Percentiles rank a stretch among this genome's conserved stretches.
Evolutionary conservation across 2,797 vertebrate species (phyloP).

Genomic region (Anguilla anguilla): DNA sequence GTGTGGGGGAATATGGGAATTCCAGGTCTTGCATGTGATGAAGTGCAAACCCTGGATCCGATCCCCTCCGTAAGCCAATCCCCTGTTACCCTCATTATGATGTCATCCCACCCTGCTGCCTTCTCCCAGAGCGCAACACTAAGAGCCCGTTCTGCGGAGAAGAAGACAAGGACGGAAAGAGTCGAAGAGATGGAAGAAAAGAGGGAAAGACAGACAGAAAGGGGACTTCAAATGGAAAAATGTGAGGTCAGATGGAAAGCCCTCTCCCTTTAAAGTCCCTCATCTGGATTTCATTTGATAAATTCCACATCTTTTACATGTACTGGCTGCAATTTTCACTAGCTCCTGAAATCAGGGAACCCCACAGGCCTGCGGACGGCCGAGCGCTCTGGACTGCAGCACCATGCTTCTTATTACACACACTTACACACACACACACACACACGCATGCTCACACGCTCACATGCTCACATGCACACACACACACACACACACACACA

Average conservation of each 20-base stretch:
- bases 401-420: slow-evolving; percentile 50
- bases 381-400: slow-evolving; percentile 42
- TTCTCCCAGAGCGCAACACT: not conserved
- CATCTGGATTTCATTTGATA: slow-evolving; percentile 78
- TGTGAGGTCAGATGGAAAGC: slow-evolving; percentile 67
- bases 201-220: slow-evolving; percentile 51
- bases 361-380: slow-evolving; percentile 40
- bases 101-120: not conserved
- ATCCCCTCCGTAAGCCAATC: not conserved
- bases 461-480: not conserved
- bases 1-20: not conserved
- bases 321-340: slow-evolving; percentile 68
- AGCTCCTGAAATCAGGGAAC: slow-evolving; percentile 62
- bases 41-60: slow-evolving; percentile 14
- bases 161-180: slow-evolving; percentile 24
- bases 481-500: slow-evolving; percentile 1
- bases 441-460: too few species aligned
- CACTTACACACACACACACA: slow-evolving; percentile 34
- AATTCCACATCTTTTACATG: slow-evolving; percentile 77
- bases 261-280: slow-evolving; percentile 65
- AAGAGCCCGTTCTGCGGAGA: not conserved
- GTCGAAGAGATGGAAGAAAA: slow-evolving; percentile 21
- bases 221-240: slow-evolving; percentile 61
- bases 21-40: not conserved
- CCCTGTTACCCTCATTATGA: not conserved